Base-by-base conservation (phyloP, 1,140 invertebrate genomes). In the Acromyrmex charruanus region DNA sequence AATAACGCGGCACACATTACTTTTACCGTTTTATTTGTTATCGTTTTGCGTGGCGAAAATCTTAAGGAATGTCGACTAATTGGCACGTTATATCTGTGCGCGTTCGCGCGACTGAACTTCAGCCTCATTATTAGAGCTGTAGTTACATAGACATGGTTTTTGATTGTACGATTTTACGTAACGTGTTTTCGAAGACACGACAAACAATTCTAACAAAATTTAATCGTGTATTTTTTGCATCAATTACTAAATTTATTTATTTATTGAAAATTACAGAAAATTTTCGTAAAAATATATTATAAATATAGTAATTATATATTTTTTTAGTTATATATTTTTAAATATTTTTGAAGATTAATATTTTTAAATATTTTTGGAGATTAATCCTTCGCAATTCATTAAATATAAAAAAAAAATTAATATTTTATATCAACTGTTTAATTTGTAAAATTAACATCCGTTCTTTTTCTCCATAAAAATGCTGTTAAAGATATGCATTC, bases 31-130 rank as follows among this genome's bases (percentile, higher is more conserved):
- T 25, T 84, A 84, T 84, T 61, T 68, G 39, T 84, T 84, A 35
- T 74, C 69, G 71, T 18, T 74, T 72, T 12, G 69, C 69, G 69
- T 58, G 69, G 4, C 28, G 39, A 55, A 84, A 74, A 49, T 63
- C 69, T 51, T 84, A 74, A 84, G 80, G 58, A 25, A 51, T 59
- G 14, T n/a, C 39, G n/a, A 10, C 28, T 84, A 84, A 84, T 84
- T 84, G 69, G 69, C 69, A 49, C 68, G 39, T 59, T 69, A 55
- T 71, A 21, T 75, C 49, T 75, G n/a, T 44, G 55, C 80, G 55
- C 69, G 66, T 49, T 3, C 21, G 44, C 69, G 55, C 55, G 55
- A 84, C 31, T 59, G 61, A 74, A 74, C 69, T 61, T 74, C 4
- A 44, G 18, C 53, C 35, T 72, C 55, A 59, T 82, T 82, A 74